These are phyloP conservation scores for Strix occidentalis DNA, from an alignment of 2,797 vertebrate species.

Conservation along the genomic window DNA sequence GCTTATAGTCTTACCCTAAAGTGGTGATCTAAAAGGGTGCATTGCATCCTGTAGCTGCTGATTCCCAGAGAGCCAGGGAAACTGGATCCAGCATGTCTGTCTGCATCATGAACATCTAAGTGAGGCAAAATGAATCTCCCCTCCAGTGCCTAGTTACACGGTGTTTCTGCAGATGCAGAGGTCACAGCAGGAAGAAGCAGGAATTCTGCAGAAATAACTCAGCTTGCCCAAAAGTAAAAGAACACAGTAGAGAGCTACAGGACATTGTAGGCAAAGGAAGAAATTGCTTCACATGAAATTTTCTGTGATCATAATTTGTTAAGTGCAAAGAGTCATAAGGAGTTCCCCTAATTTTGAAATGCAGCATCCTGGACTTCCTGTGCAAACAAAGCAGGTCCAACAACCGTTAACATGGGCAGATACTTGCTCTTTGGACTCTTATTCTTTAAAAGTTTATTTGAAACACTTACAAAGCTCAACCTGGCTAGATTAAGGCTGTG, in stretches of 20 bases:
- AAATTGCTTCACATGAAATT: not conserved
- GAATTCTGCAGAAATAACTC: not conserved
- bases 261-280: not conserved
- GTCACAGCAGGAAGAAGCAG: not conserved
- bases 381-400: not conserved
- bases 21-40: fast-evolving
- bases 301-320: not conserved
- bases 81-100: not conserved
- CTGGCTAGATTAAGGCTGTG: not conserved
- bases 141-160: fast-evolving
- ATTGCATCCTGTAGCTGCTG: not conserved
- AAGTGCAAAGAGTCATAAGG: not conserved
- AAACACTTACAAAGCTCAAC: not conserved
- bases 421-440: not conserved
- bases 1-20: not conserved
- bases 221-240: not conserved
- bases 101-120: not conserved
- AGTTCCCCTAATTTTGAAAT: not conserved
- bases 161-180: not conserved
- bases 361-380: not conserved
- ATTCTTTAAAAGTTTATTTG: not conserved
- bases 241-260: not conserved
- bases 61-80: not conserved
- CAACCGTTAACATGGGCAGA: fast-evolving
- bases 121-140: not conserved